Conservation (phyloP, 2,888 invertebrate species). For the Aspidiotus rigidus region DNA sequence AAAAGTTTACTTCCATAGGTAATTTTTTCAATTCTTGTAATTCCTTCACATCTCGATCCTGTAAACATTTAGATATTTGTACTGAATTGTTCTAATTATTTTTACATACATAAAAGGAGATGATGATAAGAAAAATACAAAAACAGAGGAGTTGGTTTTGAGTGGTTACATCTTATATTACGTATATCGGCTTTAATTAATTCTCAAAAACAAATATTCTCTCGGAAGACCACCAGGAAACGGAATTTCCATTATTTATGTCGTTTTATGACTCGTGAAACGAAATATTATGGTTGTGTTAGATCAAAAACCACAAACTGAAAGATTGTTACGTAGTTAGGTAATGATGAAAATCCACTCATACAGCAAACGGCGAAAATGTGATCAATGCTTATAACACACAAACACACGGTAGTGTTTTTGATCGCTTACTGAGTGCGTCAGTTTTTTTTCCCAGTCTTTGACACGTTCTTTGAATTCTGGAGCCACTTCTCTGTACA, state of each 20-base stretch:
- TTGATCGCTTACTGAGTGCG: conserved; percentile 56
- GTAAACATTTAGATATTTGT: conserved; percentile 35
- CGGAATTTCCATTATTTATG: too few species aligned
- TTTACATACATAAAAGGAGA: too few species aligned
- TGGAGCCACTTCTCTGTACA: conserved; percentile 75
- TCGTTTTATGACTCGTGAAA: too few species aligned
- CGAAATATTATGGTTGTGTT: too few species aligned
- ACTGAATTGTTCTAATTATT: too few species aligned
- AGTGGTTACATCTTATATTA: too few species aligned
- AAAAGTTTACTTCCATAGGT: conserved; percentile 51
- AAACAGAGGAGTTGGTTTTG: too few species aligned
- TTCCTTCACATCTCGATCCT: conserved; percentile 46
- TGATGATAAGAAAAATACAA: too few species aligned
- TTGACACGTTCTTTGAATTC: conserved; percentile 76
- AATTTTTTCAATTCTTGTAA: conserved; percentile 41
- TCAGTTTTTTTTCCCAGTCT: conserved; percentile 65
- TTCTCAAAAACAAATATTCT: too few species aligned
- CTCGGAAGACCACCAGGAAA: too few species aligned
- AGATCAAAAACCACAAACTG: not conserved
- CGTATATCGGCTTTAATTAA: too few species aligned
- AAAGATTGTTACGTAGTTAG: conserved; percentile 2
- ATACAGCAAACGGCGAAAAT: not conserved
- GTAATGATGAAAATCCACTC: not conserved
- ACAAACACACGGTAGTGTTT: not conserved
- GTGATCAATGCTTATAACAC: not conserved